phyloP scores from a whole-genome alignment of 2,888 invertebrate species.

The Aradus depressus region DNA sequence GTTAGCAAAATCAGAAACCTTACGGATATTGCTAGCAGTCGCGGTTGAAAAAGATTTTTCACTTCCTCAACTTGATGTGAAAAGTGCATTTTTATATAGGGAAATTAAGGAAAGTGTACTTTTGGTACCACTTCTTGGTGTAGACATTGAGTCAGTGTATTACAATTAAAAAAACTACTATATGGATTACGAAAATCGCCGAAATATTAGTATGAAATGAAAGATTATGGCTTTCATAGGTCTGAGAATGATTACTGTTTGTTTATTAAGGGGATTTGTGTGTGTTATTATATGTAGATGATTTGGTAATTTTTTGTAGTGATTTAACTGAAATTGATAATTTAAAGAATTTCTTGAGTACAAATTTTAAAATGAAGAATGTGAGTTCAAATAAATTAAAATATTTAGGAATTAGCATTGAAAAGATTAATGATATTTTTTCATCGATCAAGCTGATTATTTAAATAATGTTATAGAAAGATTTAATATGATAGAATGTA shows the following conservation, averaged over 20 bases:
- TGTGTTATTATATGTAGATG: not conserved
- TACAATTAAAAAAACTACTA: not conserved
- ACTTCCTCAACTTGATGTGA: constrained; percentile 9
- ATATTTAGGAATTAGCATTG: constrained; percentile 1
- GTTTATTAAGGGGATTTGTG: not conserved
- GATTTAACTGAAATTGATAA: too few relatives aligned
- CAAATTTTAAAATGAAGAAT: constrained; percentile 1
- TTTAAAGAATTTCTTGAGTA: not conserved
- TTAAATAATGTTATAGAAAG: too few relatives aligned
- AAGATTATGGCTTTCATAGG: not conserved
- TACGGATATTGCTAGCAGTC: not conserved
- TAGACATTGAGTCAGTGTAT: not conserved
- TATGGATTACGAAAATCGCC: not conserved
- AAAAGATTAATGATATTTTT: not conserved
- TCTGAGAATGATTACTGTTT: constrained; percentile 2
- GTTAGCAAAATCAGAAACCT: constrained; percentile 1
- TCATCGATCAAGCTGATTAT: too few relatives aligned
- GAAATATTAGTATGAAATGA: constrained; percentile 1
- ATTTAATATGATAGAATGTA: too few relatives aligned
- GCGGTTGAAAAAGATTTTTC: constrained; percentile 4
- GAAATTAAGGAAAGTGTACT: constrained; percentile 6
- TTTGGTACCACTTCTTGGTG: constrained; percentile 7
- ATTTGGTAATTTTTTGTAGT: too few relatives aligned
- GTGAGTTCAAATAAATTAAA: not conserved
- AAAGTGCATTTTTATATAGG: constrained; percentile 11